phyloP scores from a whole-genome alignment of 2,797 vertebrate species.

The Parauchenoglanis ngamensis region DNA sequence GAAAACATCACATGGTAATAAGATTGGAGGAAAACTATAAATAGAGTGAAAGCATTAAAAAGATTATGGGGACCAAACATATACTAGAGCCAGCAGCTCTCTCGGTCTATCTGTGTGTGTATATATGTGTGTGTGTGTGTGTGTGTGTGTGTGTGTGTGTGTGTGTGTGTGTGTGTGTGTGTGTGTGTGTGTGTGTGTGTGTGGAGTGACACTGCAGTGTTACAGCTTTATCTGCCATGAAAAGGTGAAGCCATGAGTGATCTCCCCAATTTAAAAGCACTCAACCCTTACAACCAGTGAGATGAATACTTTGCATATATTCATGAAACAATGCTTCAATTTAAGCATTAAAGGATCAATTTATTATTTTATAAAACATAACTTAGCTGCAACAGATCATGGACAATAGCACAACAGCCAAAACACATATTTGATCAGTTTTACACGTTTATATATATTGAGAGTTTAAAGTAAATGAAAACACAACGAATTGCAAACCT shows the following conservation, averaged over 20 bases:
- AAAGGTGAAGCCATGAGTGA: conserved; percentile 99
- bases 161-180: neutral
- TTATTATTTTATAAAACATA: conserved; percentile 94
- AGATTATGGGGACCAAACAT: neutral
- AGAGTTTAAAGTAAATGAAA: conserved; percentile 17
- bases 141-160: neutral
- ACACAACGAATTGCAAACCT: conserved; percentile 39
- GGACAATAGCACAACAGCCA: conserved; percentile 79
- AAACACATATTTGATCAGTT: conserved; percentile 53
- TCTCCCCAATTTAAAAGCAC: conserved; percentile 99
- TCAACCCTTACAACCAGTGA: conserved; percentile 98
- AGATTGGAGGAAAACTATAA: neutral
- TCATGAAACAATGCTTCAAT: conserved; percentile 99
- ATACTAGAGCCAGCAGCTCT: neutral
- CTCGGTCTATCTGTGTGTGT: conserved; percentile 54
- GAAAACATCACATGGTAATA: neutral
- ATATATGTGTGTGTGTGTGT: conserved; percentile 16
- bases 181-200: conserved; percentile 21
- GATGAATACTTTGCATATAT: conserved; percentile 99
- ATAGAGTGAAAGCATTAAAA: neutral
- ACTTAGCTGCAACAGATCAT: conserved; percentile 82
- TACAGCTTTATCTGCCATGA: conserved; percentile 99
- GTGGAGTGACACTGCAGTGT: conserved; percentile 95
- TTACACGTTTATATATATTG: neutral
- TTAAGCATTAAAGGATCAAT: conserved; percentile 78